These are phyloP conservation scores for Halichondria panicea DNA, from an alignment of 37 sponge, comb jelly and placozoan species.

Conservation along the genomic window DNA sequence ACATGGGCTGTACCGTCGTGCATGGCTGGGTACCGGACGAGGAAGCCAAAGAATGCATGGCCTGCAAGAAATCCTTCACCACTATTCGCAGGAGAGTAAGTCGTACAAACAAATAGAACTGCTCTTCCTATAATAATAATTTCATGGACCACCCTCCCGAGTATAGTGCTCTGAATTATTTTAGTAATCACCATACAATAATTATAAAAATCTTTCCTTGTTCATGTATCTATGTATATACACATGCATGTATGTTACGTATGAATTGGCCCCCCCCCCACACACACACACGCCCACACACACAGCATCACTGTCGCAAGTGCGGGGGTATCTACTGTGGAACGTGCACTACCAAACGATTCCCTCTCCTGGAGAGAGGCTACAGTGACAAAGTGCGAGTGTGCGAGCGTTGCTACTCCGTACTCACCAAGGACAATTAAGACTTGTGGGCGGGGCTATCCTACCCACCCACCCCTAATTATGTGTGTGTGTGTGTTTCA, in stretches of 20 bases:
- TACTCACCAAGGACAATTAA: conserved; percentile 7
- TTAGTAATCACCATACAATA: too few species aligned
- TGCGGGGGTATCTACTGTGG: conserved; percentile 90
- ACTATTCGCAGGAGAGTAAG: conserved; percentile 71
- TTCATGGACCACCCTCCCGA: neutral
- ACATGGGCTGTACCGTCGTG: conserved; percentile 70
- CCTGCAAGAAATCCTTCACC: conserved; percentile 81
- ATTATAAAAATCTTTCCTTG: neutral
- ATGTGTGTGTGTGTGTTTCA: neutral
- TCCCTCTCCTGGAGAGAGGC: conserved; percentile 76
- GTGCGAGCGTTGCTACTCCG: conserved; percentile 73
- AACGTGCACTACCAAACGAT: conserved; percentile 67
- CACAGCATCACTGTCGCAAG: conserved; percentile 88
- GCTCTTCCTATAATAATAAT: too few species aligned
- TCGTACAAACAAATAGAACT: too few species aligned
- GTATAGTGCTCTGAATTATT: neutral
- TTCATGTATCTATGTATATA: neutral
- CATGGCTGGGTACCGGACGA: conserved; percentile 89
- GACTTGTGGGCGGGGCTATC: neutral
- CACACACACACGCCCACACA: too few species aligned
- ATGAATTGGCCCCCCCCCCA: too few species aligned
- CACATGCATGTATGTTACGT: too few species aligned
- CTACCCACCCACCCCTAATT: too few species aligned
- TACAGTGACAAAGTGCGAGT: conserved; percentile 83
- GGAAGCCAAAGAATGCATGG: conserved; percentile 86